These are phyloP conservation scores for Drosophila atripex DNA, from an alignment of 2,888 invertebrate genomes.

Conservation along the genomic window DNA sequence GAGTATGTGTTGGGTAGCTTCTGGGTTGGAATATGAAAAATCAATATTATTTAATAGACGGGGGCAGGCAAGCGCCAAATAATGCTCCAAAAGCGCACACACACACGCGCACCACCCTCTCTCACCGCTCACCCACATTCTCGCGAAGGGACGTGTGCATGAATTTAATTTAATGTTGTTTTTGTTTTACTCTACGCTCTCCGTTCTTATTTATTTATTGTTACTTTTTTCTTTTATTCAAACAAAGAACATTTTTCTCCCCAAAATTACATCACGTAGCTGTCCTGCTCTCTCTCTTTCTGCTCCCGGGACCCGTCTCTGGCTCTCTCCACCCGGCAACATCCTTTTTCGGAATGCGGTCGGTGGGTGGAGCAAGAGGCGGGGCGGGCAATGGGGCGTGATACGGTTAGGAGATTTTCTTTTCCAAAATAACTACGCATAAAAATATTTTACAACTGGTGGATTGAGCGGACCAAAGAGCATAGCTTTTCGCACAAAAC, in stretches of 20 bases:
- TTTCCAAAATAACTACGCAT: conserved; percentile 45
- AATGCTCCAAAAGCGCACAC: conserved; percentile 50
- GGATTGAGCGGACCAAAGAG: background rate
- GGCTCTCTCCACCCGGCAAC: conserved; percentile 34
- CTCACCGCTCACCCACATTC: conserved; percentile 7
- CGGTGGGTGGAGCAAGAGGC: conserved; percentile 36
- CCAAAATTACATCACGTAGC: conserved; percentile 68
- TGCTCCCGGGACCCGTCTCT: conserved; percentile 2
- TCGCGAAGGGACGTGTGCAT: conserved; percentile 29
- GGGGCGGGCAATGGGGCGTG: conserved; percentile 5
- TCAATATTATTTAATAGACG: conserved; percentile 79
- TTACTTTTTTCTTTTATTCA: conserved; percentile 51
- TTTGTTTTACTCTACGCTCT: conserved; percentile 66
- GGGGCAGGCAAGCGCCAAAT: conserved; percentile 54
- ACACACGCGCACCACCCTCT: conserved; percentile 11
- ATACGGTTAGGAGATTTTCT: conserved; percentile 3
- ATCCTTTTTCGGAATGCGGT: conserved; percentile 45
- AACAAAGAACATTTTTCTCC: conserved; percentile 66
- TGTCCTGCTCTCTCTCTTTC: conserved; percentile 14
- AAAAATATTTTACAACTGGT: conserved; percentile 11
- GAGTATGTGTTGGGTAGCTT: conserved; percentile 44
- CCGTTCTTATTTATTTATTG: conserved; percentile 64
- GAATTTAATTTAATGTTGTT: conserved; percentile 62
- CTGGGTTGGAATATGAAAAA: conserved; percentile 74
- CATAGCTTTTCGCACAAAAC: conserved; percentile 13